phyloP scores from a whole-genome alignment of 2,888 invertebrate species.

The Nowickia ferox region DNA sequence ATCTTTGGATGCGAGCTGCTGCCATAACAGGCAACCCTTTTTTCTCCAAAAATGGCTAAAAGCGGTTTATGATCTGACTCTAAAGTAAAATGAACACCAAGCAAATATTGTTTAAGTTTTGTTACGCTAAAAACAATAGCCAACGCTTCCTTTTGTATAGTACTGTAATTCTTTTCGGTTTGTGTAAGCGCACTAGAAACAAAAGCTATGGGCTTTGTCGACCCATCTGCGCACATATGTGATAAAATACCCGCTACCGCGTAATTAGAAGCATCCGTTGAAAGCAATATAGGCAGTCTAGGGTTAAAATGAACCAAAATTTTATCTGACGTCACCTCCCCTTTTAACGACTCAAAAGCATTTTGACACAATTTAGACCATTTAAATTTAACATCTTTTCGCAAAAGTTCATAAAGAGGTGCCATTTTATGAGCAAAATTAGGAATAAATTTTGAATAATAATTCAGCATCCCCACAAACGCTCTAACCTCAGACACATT shows the following conservation, averaged over 20 bases:
- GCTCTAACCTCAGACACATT: no score
- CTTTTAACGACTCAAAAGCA: conserved; percentile 76
- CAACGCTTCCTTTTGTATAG: conserved; percentile 46
- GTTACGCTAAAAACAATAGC: conserved; percentile 7
- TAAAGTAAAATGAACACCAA: conserved; percentile 45
- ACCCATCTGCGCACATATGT: conserved; percentile 46
- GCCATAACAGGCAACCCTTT: conserved; percentile 55
- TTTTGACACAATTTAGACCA: conserved; percentile 75
- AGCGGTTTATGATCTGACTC: conserved; percentile 54
- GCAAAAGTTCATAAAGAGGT: conserved; percentile 40
- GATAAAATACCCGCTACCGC: conserved; percentile 69
- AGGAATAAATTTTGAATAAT: conserved; percentile 66
- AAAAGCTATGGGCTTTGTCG: conserved; percentile 67
- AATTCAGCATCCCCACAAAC: no score
- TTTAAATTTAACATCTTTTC: conserved; percentile 66
- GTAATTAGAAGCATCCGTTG: conserved; percentile 72
- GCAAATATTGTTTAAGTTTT: conserved; percentile 51
- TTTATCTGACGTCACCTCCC: conserved; percentile 55
- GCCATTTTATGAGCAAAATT: conserved; percentile 62
- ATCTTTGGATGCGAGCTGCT: conserved; percentile 32
- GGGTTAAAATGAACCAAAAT: conserved; percentile 72
- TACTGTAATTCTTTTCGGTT: conserved; percentile 62
- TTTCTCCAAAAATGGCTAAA: conserved; percentile 56
- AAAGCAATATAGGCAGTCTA: conserved; percentile 64
- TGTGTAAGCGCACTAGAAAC: conserved; percentile 65